Base-by-base conservation (phyloP, 2,113 vertebrate species). In the Vombatus ursinus region DNA sequence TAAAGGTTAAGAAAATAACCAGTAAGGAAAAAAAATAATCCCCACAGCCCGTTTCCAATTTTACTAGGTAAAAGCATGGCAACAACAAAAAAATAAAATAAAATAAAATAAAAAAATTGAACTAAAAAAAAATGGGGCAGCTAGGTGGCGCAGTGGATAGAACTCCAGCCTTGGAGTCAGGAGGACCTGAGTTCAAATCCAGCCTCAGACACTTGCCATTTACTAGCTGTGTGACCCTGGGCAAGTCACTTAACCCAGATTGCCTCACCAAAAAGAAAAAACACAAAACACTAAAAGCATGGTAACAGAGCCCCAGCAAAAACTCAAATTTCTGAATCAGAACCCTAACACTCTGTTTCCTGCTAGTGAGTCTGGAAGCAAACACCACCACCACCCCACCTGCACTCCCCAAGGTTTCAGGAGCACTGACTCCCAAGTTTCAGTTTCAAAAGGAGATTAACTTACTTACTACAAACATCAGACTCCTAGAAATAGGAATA, bases 241-340 rank as follows among this genome's bases (percentile, higher is more conserved):
- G 48, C 48, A 49, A 49, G 48, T 49, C 48, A 49, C 48, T 49
- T 49, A 49, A 49, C 48, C 48, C 48, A 49, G 5, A 49, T 49
- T 49, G 48, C 48, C 48, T 49, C 48, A 49, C 48, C 48, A 49
- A 49, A 49, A 49, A 49, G 48, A 49, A 49, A 49, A 49, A 49
- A 49, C 2, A 49, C 48, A 3, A 49, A 49, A 49, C 48, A 49
- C 48, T 31, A 95, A 14, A 93, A 54, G 93, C 95, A 94, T 53
- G 89, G 92, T 95, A 95, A 93, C 53, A 96, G 91, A 93, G 68
- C 93, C 94, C 92, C 96, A 95, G 94, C 2, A 11, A 92, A 95
- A 93, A 28, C 91, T 90, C 93, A 91, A 93, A 91, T 26, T 53
- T 31, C 89, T 93, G 57, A 94, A 54, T 47, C 52, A 91, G 0